phyloP scores from a whole-genome alignment of 2,888 invertebrate genomes.

The Emmelina monodactyla region DNA sequence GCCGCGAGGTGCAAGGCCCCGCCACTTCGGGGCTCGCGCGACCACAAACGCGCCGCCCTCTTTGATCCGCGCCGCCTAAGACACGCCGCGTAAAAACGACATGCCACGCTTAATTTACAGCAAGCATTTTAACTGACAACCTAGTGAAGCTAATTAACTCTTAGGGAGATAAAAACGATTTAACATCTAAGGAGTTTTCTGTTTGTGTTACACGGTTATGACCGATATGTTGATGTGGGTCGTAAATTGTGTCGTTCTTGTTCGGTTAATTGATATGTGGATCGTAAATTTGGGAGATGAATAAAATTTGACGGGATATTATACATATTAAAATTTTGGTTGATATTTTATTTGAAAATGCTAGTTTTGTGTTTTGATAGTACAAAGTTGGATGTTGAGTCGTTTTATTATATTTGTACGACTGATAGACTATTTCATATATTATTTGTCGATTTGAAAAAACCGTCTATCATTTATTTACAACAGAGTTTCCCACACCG shows the following conservation, averaged over 20 bases:
- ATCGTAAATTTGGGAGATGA: too few relatives aligned
- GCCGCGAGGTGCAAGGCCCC: neutral
- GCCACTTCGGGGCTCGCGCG: conserved; percentile 17
- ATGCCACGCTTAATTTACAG: neutral
- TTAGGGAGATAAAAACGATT: conserved; percentile 1
- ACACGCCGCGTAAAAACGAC: conserved; percentile 23
- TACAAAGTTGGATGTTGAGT: too few relatives aligned
- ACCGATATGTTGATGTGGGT: too few relatives aligned
- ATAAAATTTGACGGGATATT: too few relatives aligned
- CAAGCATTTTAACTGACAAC: neutral
- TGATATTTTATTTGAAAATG: too few relatives aligned
- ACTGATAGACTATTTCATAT: too few relatives aligned
- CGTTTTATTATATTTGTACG: too few relatives aligned
- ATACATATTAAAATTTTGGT: too few relatives aligned
- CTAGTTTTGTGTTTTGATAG: too few relatives aligned
- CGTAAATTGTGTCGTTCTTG: too few relatives aligned
- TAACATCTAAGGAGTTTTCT: neutral
- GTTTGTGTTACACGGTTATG: neutral
- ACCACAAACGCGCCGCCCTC: conserved; percentile 37
- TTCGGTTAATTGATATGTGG: too few relatives aligned
- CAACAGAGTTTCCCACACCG: too few relatives aligned
- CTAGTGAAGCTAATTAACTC: neutral
- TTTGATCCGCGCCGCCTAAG: conserved; percentile 40
- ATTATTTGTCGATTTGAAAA: neutral
- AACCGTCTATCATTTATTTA: neutral